phyloP scores from a whole-genome alignment of 2,113 vertebrate genomes.

The Bolborhynchus lineola region DNA sequence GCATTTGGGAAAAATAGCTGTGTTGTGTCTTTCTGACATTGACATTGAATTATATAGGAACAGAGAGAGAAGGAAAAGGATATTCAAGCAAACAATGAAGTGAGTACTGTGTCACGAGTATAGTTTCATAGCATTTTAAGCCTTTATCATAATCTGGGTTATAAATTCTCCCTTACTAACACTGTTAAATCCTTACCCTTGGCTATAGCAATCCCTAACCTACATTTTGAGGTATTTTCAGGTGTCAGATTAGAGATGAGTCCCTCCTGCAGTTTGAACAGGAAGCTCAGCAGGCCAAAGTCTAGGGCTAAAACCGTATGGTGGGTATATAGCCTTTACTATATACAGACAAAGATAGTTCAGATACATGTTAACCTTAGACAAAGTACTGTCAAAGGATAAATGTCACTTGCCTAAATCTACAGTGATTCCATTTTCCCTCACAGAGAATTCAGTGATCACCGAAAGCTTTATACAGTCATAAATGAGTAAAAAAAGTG shows the following conservation, averaged over 20 bases:
- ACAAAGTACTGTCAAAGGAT: neutral
- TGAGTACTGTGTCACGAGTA: neutral
- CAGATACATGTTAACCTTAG: neutral
- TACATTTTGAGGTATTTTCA: neutral
- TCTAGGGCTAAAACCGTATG: neutral
- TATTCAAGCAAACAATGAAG: neutral
- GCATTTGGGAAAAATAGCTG: neutral
- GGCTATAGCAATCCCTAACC: neutral
- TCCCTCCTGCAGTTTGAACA: neutral
- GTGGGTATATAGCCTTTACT: neutral
- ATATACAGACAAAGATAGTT: neutral
- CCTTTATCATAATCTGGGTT: neutral
- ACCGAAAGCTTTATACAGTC: neutral
- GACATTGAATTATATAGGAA: neutral
- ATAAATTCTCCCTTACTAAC: neutral
- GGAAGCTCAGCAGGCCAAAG: neutral
- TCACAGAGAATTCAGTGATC: neutral
- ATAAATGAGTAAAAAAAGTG: neutral
- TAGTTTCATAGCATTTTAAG: neutral
- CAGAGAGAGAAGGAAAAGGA: neutral
- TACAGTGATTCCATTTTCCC: neutral
- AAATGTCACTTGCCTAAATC: neutral
- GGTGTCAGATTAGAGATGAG: neutral
- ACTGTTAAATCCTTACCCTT: neutral
- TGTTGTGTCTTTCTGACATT: neutral